Evolutionary conservation across 2,797 vertebrate species (phyloP).

Genomic region (Tauraco hartlaubi): DNA sequence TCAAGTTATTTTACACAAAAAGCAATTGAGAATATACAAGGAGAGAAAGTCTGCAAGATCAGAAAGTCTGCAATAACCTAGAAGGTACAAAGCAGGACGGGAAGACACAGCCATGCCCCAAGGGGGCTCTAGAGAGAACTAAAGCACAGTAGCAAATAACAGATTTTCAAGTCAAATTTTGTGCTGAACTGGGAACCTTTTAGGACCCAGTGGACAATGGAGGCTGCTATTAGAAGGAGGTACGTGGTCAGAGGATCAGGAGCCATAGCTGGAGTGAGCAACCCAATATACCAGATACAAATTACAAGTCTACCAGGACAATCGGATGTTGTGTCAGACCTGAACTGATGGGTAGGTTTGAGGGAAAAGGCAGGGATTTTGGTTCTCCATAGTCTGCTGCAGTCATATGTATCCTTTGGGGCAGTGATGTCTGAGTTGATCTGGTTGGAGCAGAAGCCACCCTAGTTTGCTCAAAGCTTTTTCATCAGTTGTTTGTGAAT

Average conservation of each 20-base stretch:
- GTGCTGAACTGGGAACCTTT: not conserved
- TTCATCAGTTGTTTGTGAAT: not conserved
- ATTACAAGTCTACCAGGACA: not conserved
- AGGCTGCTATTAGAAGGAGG: not conserved
- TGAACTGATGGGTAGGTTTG: not conserved
- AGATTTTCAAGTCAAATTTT: not conserved
- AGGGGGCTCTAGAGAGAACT: not conserved
- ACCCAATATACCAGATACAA: not conserved
- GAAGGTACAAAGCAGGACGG: not conserved
- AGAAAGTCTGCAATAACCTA: not conserved
- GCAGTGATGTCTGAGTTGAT: not conserved
- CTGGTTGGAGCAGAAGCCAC: not conserved
- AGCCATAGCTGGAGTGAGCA: not conserved
- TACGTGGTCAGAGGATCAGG: not conserved
- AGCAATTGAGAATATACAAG: not conserved
- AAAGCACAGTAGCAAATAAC: fast-evolving
- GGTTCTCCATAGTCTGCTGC: not conserved
- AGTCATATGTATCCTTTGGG: not conserved
- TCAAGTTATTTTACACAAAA: not conserved
- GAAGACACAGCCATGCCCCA: not conserved
- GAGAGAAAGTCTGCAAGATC: not conserved
- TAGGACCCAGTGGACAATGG: not conserved
- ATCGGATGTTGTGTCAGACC: not conserved
- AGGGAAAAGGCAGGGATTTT: not conserved
- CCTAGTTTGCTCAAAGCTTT: not conserved